Evolutionary conservation across 2,888 invertebrate genomes (phyloP).

Genomic region (Chelonus formosanus): DNA sequence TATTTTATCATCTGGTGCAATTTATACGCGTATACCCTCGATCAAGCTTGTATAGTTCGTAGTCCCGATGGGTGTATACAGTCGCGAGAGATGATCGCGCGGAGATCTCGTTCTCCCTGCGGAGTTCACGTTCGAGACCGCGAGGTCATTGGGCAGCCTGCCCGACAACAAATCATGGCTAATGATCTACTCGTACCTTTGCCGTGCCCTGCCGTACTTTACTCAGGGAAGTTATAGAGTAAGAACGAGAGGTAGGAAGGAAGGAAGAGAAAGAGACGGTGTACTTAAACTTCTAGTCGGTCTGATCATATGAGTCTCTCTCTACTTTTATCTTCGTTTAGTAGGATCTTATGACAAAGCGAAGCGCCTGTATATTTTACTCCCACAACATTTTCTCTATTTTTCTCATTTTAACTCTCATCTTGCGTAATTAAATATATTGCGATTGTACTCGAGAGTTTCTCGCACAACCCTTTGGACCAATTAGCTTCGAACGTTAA

Average conservation of each 20-base stretch:
- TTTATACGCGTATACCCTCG: slow-evolving; percentile 25
- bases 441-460: slow-evolving; percentile 7
- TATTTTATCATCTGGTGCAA: slow-evolving; percentile 26
- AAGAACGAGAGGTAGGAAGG: slow-evolving; percentile 29
- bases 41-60: slow-evolving; percentile 2
- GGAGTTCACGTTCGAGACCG: slow-evolving; percentile 48
- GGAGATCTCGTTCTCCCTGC: slow-evolving; percentile 43
- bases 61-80: slow-evolving; percentile 38
- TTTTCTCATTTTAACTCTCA: slow-evolving; percentile 27
- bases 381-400: slow-evolving; percentile 16
- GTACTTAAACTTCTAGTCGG: too few species aligned
- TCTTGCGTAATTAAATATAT: slow-evolving; percentile 41
- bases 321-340: not conserved
- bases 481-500: slow-evolving; percentile 45
- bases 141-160: slow-evolving; percentile 64
- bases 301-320: not conserved
- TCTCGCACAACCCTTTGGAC: slow-evolving; percentile 33
- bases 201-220: slow-evolving; percentile 53
- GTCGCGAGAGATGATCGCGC: slow-evolving; percentile 43
- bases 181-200: slow-evolving; percentile 62
- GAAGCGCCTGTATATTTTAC: slow-evolving; percentile 11
- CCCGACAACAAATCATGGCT: slow-evolving; percentile 66
- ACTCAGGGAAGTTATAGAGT: slow-evolving; percentile 35
- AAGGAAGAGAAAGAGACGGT: slow-evolving; percentile 21
- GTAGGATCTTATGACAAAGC: slow-evolving; percentile 21